Evolutionary conservation across 2,113 vertebrate genomes (phyloP), one percentile per base, ranked within the genome.

Genomic region (Cynocephalus volans): DNA sequence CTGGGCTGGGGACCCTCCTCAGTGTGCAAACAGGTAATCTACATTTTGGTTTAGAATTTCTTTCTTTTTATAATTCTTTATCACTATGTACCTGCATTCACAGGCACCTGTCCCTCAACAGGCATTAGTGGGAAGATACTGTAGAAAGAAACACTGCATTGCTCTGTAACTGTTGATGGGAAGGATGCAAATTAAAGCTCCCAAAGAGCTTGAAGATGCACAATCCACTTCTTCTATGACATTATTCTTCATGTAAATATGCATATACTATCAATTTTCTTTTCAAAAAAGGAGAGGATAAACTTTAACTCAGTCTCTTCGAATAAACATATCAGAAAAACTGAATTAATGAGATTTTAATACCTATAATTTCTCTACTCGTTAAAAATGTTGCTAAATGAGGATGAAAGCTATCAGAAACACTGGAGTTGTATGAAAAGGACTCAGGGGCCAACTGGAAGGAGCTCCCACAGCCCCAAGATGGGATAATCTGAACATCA

Each of bases 301-400:
- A 94, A 95, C 81, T 75, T 89, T 72, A 72, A 26, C 62, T 93
- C 80, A 67, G 45, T 91, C 77, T 92, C 26, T 65, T 79, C 65
- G 62, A 93, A 97, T 92, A 96, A 97, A 94, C 65, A 69, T 62
- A 79, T 60, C 73, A 80, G 48, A 77, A 65, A 94, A 89, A 83
- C 41, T 90, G 62, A 95, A 97, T 86, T 85, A 95, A 94, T 52
- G 48, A 95, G 62, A 95, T 87, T 91, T 88, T 84, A 90, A 95
- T 62, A 85, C 56, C 96, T 94, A n/a, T 94, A 85, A 95, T 96
- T 96, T 93, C 62, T 91, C 62, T 45, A 56, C n/a, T 97, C 65
- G 33, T 83, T 91, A 85, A 88, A 92, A 91, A 82, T 5, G 7
- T 83, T 88, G 88, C 85, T 75, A n/a, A 67, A 45, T 28, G 56